Evolutionary conservation across 2,888 invertebrate genomes (phyloP).

Genomic region (Diplazon laetatorius): DNA sequence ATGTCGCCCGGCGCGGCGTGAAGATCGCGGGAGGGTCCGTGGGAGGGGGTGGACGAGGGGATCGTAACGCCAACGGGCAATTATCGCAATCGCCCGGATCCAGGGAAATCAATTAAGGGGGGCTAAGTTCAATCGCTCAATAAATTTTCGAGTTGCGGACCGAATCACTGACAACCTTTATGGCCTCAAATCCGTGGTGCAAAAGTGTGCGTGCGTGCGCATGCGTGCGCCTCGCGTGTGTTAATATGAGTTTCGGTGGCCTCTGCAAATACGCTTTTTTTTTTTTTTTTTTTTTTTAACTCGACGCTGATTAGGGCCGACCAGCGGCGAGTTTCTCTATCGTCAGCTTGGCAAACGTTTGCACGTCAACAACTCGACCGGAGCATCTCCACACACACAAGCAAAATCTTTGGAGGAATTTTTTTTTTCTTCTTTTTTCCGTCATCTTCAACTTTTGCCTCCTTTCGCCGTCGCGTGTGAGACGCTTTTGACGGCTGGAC

Average conservation of each 20-base stretch:
- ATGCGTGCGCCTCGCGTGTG: too few species aligned
- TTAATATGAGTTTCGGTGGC: neutral
- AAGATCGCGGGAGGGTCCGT: neutral
- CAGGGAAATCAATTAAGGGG: conserved; percentile 70
- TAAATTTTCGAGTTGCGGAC: conserved; percentile 53
- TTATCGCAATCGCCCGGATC: conserved; percentile 67
- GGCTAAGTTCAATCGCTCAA: conserved; percentile 67
- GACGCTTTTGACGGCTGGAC: neutral
- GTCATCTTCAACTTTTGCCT: conserved; percentile 35
- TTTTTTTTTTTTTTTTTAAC: neutral
- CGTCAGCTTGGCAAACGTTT: conserved; percentile 51
- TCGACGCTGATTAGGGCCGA: conserved; percentile 20
- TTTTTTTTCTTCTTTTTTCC: conserved; percentile 38
- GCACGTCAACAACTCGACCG: conserved; percentile 38
- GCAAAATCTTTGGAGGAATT: conserved; percentile 11
- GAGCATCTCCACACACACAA: conserved; percentile 8
- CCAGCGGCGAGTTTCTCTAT: conserved; percentile 15
- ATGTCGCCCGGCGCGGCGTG: neutral
- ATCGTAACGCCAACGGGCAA: conserved; percentile 53
- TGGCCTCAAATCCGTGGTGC: neutral
- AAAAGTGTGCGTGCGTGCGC: neutral
- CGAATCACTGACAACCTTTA: conserved; percentile 34
- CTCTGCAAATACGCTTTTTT: neutral
- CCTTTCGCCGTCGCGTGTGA: neutral
- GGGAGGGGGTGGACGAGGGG: conserved; percentile 12